A percentile compares a stretch with the other conserved stretches of the same genome.
Evolutionary conservation across 2,888 invertebrate species (phyloP).

Genomic region (Andrena camellia): DNA sequence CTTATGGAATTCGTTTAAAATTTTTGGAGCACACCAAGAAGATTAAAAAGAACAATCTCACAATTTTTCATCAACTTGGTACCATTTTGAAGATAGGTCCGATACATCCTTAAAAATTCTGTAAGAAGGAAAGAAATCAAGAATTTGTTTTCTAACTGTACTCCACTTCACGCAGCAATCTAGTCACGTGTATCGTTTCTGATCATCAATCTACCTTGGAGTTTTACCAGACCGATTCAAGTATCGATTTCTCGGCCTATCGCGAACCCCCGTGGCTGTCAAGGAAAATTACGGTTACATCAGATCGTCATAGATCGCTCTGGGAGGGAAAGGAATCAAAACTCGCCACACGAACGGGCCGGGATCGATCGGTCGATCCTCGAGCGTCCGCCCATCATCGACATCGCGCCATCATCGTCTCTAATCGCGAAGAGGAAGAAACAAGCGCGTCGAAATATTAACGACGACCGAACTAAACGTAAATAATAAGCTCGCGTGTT

Average conservation of each 20-base stretch:
- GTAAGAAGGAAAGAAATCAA: too few relatives aligned
- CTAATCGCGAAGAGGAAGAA: neutral
- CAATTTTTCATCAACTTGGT: too few relatives aligned
- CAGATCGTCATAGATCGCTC: neutral
- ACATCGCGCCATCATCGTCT: neutral
- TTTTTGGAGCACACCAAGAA: too few relatives aligned
- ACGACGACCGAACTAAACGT: neutral
- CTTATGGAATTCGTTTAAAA: too few relatives aligned
- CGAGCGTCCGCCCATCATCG: constrained; percentile 16
- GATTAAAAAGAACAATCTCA: too few relatives aligned
- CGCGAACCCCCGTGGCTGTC: constrained; percentile 22
- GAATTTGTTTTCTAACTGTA: too few relatives aligned
- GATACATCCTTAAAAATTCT: too few relatives aligned
- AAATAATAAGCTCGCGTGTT: constrained; percentile 15
- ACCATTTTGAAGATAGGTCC: too few relatives aligned
- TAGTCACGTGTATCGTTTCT: too few relatives aligned
- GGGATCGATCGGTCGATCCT: constrained; percentile 9
- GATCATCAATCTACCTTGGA: constrained; percentile 16
- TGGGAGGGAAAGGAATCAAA: neutral
- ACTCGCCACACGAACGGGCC: neutral
- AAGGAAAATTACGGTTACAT: neutral
- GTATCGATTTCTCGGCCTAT: constrained; percentile 58
- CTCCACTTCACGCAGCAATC: too few relatives aligned
- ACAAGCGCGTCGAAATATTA: neutral
- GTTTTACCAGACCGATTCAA: constrained; percentile 15